These are phyloP conservation scores for Drosophila siamana DNA, from an alignment of 2,888 invertebrate species.

Conservation along the genomic window DNA sequence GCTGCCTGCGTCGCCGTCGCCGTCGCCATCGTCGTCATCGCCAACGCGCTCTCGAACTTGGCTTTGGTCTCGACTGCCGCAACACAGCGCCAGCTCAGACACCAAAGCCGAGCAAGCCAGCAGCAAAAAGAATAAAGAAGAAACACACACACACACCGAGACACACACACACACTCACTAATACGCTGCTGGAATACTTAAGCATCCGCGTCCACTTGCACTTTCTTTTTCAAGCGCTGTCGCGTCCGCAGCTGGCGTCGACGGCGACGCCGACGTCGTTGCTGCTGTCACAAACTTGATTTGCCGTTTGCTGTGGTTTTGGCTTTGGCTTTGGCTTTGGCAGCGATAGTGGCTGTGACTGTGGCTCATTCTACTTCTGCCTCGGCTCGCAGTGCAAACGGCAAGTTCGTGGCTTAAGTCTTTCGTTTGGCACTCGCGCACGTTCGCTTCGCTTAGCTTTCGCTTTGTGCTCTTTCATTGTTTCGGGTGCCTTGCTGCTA, in stretches of 20 bases:
- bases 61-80: slow-evolving; percentile 62
- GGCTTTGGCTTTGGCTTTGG: no score
- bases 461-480: slow-evolving; percentile 61
- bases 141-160: slow-evolving; percentile 11
- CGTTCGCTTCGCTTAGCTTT: slow-evolving; percentile 67
- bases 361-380: slow-evolving; percentile 68
- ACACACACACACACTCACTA: slow-evolving; percentile 10
- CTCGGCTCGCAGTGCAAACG: slow-evolving; percentile 15
- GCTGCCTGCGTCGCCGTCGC: slow-evolving; percentile 23
- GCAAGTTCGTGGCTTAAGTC: slow-evolving; percentile 73
- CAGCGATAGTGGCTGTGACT: slow-evolving; percentile 28
- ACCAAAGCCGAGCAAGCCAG: slow-evolving; percentile 54
- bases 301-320: slow-evolving; percentile 32
- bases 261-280: slow-evolving; percentile 22
- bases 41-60: slow-evolving; percentile 68
- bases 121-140: slow-evolving; percentile 60
- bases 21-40: slow-evolving; percentile 48
- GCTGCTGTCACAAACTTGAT: slow-evolving; percentile 44
- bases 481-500: slow-evolving; percentile 24
- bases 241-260: slow-evolving; percentile 35
- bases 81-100: slow-evolving; percentile 50
- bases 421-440: slow-evolving; percentile 69
- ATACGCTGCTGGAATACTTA: slow-evolving; percentile 81
- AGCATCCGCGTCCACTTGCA: slow-evolving; percentile 84
- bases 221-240: slow-evolving; percentile 82